Evolutionary conservation across 1,140 invertebrate species (phyloP), one percentile per base, ranked within the genome.

Genomic region (Pseudomyrmex sp.): DNA sequence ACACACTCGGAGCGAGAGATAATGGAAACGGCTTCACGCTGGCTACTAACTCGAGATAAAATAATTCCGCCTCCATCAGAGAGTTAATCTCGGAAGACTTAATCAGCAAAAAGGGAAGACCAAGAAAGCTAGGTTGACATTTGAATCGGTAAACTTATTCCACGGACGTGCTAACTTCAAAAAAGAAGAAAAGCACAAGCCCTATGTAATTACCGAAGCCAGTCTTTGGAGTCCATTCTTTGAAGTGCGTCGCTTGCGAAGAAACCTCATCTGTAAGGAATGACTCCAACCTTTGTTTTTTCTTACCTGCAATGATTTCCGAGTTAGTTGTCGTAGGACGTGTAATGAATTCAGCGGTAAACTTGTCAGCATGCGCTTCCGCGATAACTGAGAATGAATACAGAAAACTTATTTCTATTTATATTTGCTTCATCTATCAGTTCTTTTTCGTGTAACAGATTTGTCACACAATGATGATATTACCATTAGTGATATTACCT

Each of bases 111-210:
- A 72, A 63, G 59, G 63, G 73, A 82, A 82, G 72, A 48, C 70
- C 66, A 76, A 85, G 86, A 7, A 73, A 63, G 18, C 26, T 26
- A 15, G 65, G 76, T 56, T 73, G 83, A 88, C 76, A 76, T 72
- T 85, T 73, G 59, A 76, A 58, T 66, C 54, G 62, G 72, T 88
- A 88, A 88, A 88, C 86, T 88, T 88, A 88, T 88, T 85, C 83
- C 61, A 80, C 83, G 73, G 48, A 75, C 86, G 87, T 88, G 84
- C 73, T 84, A 83, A 76, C 87, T 88, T 85, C 56, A 89, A 88
- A 85, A 88, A 88, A 4, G 86, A 26, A 77, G 65, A 8, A 54
- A 44, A 61, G 73, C 76, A 48, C 76, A 48, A 80, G 35, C 44
- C 46, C 54, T 20, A 69, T 83, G 79, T 85, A 88, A 88, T 88